These are phyloP conservation scores for Drosophila conformis DNA, from an alignment of 2,888 invertebrate genomes.

Conservation along the genomic window DNA sequence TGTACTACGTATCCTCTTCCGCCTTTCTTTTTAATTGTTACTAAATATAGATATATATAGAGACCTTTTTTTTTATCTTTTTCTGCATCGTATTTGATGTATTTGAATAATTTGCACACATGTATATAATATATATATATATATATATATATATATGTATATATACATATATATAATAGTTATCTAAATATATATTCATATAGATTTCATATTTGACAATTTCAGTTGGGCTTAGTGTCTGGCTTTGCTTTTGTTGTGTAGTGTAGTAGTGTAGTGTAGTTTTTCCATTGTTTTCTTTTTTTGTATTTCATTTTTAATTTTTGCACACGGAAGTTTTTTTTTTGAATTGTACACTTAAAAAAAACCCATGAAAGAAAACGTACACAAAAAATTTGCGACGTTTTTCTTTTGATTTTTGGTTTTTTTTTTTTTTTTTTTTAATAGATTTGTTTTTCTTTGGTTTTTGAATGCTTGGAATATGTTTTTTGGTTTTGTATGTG, in stretches of 20 bases:
- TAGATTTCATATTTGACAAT: conserved; percentile 78
- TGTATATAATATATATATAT: conserved; percentile 65
- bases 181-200: conserved; percentile 78
- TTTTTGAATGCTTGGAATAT: conserved; percentile 76
- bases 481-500: conserved; percentile 43
- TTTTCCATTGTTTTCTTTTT: conserved; percentile 23
- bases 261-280: conserved; percentile 46
- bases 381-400: conserved; percentile 64
- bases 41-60: conserved; percentile 69
- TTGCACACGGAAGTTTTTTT: conserved; percentile 72
- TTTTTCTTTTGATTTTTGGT: conserved; percentile 27
- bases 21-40: conserved; percentile 68
- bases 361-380: conserved; percentile 53
- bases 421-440: conserved; percentile 31
- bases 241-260: conserved; percentile 70
- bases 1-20: conserved; percentile 79
- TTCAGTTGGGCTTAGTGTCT: conserved; percentile 79
- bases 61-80: conserved; percentile 42
- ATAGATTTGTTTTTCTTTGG: conserved; percentile 53
- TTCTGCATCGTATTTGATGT: conserved; percentile 57
- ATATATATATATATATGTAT: conserved; percentile 41
- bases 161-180: conserved; percentile 73
- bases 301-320: conserved; percentile 31
- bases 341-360: conserved; percentile 72
- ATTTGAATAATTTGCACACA: conserved; percentile 79